These are phyloP conservation scores for Macrosoma leucophasiata DNA, from an alignment of 2,888 invertebrate species.

Conservation along the genomic window DNA sequence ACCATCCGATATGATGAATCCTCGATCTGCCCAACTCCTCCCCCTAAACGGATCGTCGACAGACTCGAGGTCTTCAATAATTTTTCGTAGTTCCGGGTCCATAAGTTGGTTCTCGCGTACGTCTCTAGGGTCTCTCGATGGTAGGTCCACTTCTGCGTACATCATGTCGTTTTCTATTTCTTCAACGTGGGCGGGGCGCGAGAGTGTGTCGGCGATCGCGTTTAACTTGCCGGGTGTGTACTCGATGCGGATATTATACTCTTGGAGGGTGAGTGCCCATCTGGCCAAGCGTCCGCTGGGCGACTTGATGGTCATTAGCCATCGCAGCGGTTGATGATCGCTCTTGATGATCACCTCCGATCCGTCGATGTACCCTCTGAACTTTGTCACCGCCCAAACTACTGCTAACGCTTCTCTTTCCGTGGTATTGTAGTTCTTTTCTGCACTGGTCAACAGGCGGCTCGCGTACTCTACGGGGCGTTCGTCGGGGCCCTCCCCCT, in stretches of 20 bases:
- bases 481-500: conserved; percentile 21
- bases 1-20: conserved; percentile 1
- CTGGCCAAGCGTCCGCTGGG: conserved; percentile 44
- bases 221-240: conserved; percentile 35
- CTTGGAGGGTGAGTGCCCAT: conserved; percentile 45
- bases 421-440: conserved; percentile 36
- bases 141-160: conserved; percentile 1
- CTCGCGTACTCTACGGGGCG: conserved; percentile 26
- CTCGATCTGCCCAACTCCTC: conserved; percentile 1
- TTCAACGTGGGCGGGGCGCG: background rate
- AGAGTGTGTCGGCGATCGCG: background rate
- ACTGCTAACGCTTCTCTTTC: conserved; percentile 41
- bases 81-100: conserved; percentile 4
- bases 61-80: conserved; percentile 1
- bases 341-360: conserved; percentile 33
- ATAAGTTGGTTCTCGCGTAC: background rate
- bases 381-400: conserved; percentile 42
- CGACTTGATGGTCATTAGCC: conserved; percentile 41
- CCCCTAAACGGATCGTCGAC: background rate
- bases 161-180: background rate
- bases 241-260: conserved; percentile 35
- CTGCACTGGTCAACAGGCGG: conserved; percentile 28
- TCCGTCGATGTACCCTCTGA: conserved; percentile 24
- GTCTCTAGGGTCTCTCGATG: conserved; percentile 15
- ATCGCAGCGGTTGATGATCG: conserved; percentile 50